Evolutionary conservation across 2,113 vertebrate species (phyloP), one percentile per base, ranked within the genome.

Genomic region (Paraplagusia blochii): DNA sequence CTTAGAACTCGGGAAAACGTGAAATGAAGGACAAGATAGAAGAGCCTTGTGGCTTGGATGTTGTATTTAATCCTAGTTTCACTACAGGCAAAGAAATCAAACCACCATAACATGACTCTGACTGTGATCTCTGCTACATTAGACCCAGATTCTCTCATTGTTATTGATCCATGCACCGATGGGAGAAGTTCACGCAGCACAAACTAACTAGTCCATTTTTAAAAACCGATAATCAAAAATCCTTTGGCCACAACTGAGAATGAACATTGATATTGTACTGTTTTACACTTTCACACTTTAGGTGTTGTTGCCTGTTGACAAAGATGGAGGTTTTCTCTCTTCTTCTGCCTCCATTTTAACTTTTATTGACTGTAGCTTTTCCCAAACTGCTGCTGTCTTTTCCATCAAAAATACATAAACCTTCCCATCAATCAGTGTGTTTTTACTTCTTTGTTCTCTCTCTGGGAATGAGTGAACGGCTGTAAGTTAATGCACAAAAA

Each of bases 131-230:
- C 15, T 8, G 44, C 44, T 18, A 7, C 36, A 22, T 52, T 1
- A 11, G 11, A 19, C 14, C 63, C 44, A 55, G 57, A 39, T 4
- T 17, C 33, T 43, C 48, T 44, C 43, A 43, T 69, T 74, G 57
- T 43, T 67, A 69, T 64, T 60, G 70, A 80, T 72, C 40, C 44
- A 39, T 43, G 14, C 60, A 45, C 52, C n/a, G n/a, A n/a, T n/a
- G n/a, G n/a, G n/a, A n/a, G n/a, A n/a, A 18, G 9, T 69, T 58
- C 43, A 60, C 15, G 36, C 43, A 45, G 16, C 13, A 64, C 22
- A 6, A 29, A 29, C 22, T 4, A 29, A 4, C 3, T 2, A 29
- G 22, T n/a, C 22, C 22, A 29, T 29, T 29, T 29, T 29, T 29
- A 29, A 29, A 29, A 29, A n/a, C n/a, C 22, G 6, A 6, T 29